These are phyloP conservation scores for Drosophila virilis DNA, from an alignment of 1,140 invertebrate genomes.

Conservation along the genomic window DNA sequence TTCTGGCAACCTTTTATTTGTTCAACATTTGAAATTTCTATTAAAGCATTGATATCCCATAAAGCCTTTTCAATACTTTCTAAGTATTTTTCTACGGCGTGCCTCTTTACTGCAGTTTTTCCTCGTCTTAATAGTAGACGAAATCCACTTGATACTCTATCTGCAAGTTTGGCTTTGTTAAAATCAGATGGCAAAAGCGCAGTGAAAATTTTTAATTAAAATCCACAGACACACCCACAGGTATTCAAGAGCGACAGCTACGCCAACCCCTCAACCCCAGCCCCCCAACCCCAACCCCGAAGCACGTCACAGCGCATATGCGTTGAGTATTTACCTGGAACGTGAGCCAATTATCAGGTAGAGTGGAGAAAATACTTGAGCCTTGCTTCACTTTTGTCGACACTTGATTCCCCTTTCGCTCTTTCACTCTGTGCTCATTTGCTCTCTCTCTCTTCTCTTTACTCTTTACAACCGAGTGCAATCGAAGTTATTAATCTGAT, in stretches of 20 bases:
- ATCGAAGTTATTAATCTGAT: conserved; percentile 80
- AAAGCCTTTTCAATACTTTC: not conserved
- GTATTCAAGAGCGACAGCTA: conserved; percentile 21
- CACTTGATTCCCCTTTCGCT: conserved; percentile 13
- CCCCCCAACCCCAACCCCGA: no score
- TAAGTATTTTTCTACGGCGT: not conserved
- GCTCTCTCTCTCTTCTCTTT: not conserved
- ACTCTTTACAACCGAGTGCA: conserved; percentile 35
- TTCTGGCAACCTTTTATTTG: no score
- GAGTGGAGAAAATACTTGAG: conserved; percentile 34
- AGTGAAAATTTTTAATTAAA: conserved; percentile 75
- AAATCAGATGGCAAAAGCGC: conserved; percentile 63
- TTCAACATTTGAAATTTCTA: no score
- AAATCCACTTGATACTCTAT: conserved; percentile 40
- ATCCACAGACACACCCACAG: conserved; percentile 54
- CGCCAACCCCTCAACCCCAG: conserved; percentile 9
- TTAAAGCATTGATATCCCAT: not conserved
- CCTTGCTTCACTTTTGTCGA: conserved; percentile 32
- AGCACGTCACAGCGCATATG: conserved; percentile 47
- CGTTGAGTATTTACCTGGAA: conserved; percentile 70
- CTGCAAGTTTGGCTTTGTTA: conserved; percentile 58
- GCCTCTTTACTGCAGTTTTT: not conserved
- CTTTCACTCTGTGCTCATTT: not conserved
- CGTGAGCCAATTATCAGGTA: conserved; percentile 74
- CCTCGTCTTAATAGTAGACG: not conserved